Percentiles rank a stretch among this genome's conserved stretches.
phyloP scores from a whole-genome alignment of 2,888 invertebrate species.

The Chaetogeoica ovagalla region DNA sequence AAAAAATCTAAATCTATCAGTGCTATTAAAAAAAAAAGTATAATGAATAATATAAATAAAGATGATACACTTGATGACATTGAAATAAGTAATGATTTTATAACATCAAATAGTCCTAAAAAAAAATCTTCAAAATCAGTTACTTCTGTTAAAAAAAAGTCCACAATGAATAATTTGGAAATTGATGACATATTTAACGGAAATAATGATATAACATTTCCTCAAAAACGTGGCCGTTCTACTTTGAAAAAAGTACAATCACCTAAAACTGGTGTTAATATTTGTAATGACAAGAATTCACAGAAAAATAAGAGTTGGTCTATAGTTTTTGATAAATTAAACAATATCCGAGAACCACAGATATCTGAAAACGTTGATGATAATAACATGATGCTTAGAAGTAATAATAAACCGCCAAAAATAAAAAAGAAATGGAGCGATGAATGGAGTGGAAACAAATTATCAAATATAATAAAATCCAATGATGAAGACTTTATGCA shows the following conservation, averaged over 20 bases:
- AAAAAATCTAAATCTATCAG: neutral
- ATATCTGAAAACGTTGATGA: neutral
- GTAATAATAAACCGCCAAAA: slow-evolving; percentile 9
- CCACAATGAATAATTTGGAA: too few species aligned
- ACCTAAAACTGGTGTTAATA: neutral
- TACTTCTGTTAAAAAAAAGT: slow-evolving; percentile 20
- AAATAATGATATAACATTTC: neutral
- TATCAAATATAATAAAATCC: neutral
- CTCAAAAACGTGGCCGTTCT: neutral
- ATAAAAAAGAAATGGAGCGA: slow-evolving; percentile 23
- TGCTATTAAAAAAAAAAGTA: neutral
- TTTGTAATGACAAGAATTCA: neutral
- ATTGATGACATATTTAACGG: neutral
- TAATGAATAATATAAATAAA: neutral
- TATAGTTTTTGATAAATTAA: neutral
- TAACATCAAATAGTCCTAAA: neutral
- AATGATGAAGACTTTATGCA: neutral
- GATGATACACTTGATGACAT: neutral
- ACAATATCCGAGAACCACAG: neutral
- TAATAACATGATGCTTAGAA: neutral
- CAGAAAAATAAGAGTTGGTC: neutral
- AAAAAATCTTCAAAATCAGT: neutral
- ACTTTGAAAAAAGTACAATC: neutral
- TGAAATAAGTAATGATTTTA: neutral
- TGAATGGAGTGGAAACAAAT: neutral